Base-by-base conservation (phyloP, 2,113 vertebrate genomes). In the Tyto alba region DNA sequence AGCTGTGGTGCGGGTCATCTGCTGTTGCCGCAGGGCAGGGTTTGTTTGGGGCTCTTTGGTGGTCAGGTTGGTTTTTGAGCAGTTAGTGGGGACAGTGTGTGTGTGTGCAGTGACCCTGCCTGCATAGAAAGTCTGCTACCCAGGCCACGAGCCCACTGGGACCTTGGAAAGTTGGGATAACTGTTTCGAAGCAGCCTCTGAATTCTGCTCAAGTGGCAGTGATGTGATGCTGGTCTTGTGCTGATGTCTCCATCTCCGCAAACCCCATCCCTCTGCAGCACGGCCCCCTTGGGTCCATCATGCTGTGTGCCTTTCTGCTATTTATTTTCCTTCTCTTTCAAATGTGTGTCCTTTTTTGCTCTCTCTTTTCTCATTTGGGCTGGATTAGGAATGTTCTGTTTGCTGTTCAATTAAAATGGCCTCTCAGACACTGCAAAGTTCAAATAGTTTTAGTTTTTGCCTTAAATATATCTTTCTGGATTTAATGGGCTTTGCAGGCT, bases 361-460 rank as follows among this genome's bases (percentile, higher is more conserved):
- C 90, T 53, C 59, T 27, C 85, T 36, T 34, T 32, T 29, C 90
- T 83, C 72, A 3, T 27, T 79, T 5, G 38, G 75, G 62, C 55
- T 71, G 96, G 95, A 94, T 97, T 90, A 95, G 95, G n/a, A 88
- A 90, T 68, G 90, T 95, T 96, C 94, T 62, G 95, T 88, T 95
- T 94, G 94, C 85, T 43, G 21, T 84, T 72, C 94, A 57, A 50
- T 92, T 83, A 89, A 22, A 85, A 90, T 40, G 20, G 81, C 81
- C 88, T 78, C 64, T 36, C 85, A 68, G 75, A 80, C 67, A 26
- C 83, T 29, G 45, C 62, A 29, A 86, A 95, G 90, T 92, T 93
- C 96, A 92, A 69, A 79, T 34, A 62, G 45, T 83, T 94, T 56
- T 13, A 56, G 90, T 19, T 85, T 88, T 69, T 53, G 55, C 88